These are phyloP conservation scores for Orchesellides sinensis DNA, from an alignment of 2,888 invertebrate species.

Conservation along the genomic window DNA sequence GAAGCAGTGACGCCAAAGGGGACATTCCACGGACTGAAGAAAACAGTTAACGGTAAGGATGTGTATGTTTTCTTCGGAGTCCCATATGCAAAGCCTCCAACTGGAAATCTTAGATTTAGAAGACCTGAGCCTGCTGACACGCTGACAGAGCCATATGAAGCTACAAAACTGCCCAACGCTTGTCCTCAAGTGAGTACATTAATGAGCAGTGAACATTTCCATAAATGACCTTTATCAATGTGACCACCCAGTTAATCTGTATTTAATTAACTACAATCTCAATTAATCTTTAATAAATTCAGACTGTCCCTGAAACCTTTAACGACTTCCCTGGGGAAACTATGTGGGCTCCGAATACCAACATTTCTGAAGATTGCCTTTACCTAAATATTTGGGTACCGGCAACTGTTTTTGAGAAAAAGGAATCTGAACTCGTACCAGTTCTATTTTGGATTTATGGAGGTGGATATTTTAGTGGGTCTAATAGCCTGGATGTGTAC, in stretches of 20 bases:
- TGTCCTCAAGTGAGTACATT: conserved; percentile 76
- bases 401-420: conserved; percentile 47
- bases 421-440: conserved; percentile 30
- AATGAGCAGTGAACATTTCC: not conserved
- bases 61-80: conserved; percentile 93
- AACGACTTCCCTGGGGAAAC: conserved; percentile 53
- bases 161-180: conserved; percentile 88
- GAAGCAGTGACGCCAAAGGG: conserved; percentile 43
- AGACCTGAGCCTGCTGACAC: conserved; percentile 90
- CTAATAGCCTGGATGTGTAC: conserved; percentile 55
- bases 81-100: conserved; percentile 93
- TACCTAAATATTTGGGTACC: conserved; percentile 70
- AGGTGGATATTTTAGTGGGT: conserved; percentile 56
- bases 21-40: conserved; percentile 25
- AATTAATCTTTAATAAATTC: not conserved
- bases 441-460: conserved; percentile 68
- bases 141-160: conserved; percentile 88
- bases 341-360: conserved; percentile 63
- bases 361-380: conserved; percentile 66
- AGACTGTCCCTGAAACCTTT: conserved; percentile 35
- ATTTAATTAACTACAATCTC: not conserved
- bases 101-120: conserved; percentile 87
- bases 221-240: not conserved
- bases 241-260: not conserved
- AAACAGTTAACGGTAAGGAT: conserved; percentile 79